These are phyloP conservation scores for Trematomus bernacchii DNA, from an alignment of 2,797 vertebrate species.

Conservation along the genomic window DNA sequence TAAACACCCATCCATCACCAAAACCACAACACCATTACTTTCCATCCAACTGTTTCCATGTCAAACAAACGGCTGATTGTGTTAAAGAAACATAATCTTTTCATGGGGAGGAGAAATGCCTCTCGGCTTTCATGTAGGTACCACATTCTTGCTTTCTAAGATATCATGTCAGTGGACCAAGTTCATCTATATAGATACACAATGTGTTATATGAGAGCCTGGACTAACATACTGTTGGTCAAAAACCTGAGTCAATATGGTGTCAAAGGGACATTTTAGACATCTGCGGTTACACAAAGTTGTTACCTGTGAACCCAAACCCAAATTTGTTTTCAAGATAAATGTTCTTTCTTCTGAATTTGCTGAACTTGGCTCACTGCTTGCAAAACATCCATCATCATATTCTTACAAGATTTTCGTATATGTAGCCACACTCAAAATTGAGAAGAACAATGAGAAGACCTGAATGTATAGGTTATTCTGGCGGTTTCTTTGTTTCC, in stretches of 20 bases:
- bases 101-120: slow-evolving; percentile 28
- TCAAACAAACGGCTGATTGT: slow-evolving; percentile 61
- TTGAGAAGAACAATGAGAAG: neutral
- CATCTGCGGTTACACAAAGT: neutral
- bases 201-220: slow-evolving; percentile 12
- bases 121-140: slow-evolving; percentile 38
- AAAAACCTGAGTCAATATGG: slow-evolving; percentile 12
- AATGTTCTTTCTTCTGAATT: slow-evolving; percentile 8
- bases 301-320: slow-evolving; percentile 28
- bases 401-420: slow-evolving; percentile 1
- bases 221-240: slow-evolving; percentile 1
- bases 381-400: neutral
- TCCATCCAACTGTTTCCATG: slow-evolving; percentile 57
- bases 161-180: neutral
- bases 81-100: slow-evolving; percentile 47
- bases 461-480: slow-evolving; percentile 8
- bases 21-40: slow-evolving; percentile 61
- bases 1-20: slow-evolving; percentile 76
- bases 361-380: slow-evolving; percentile 8
- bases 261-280: slow-evolving; percentile 10
- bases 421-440: neutral
- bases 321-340: slow-evolving; percentile 15
- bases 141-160: slow-evolving; percentile 21
- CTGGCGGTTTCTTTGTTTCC: neutral
- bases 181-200: neutral